Evolutionary conservation across 2,888 invertebrate species (phyloP).

Genomic region (Bellardia bayeri): DNA sequence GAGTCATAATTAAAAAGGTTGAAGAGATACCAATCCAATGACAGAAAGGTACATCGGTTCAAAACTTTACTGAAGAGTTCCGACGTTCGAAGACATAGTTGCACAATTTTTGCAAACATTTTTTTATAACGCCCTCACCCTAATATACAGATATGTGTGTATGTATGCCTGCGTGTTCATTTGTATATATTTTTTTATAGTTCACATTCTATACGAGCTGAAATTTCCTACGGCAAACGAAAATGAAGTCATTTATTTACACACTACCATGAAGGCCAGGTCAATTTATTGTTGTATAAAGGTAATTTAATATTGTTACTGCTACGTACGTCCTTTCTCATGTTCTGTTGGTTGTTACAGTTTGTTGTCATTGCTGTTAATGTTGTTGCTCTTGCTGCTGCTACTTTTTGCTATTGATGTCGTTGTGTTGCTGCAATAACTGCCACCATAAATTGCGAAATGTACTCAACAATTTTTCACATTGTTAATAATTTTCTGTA

Average conservation of each 20-base stretch:
- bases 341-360: neutral
- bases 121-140: too few species aligned
- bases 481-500: slow-evolving; percentile 31
- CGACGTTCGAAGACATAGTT: too few species aligned
- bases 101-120: neutral
- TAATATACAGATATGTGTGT: neutral
- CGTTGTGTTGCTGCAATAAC: slow-evolving; percentile 40
- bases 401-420: neutral
- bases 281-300: slow-evolving; percentile 70
- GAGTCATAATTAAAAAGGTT: too few species aligned
- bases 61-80: too few species aligned
- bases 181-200: slow-evolving; percentile 17
- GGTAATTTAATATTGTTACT: slow-evolving; percentile 70
- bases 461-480: slow-evolving; percentile 57
- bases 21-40: too few species aligned
- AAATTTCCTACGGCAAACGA: slow-evolving; percentile 62
- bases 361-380: neutral
- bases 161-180: neutral
- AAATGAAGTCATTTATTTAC: slow-evolving; percentile 69
- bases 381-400: slow-evolving; percentile 37
- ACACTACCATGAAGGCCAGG: slow-evolving; percentile 65
- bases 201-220: slow-evolving; percentile 44
- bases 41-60: too few species aligned
- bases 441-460: slow-evolving; percentile 59
- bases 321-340: neutral